These are phyloP conservation scores for Lasioglossum zephyrum DNA, from an alignment of 2,888 invertebrate species.

Conservation along the genomic window DNA sequence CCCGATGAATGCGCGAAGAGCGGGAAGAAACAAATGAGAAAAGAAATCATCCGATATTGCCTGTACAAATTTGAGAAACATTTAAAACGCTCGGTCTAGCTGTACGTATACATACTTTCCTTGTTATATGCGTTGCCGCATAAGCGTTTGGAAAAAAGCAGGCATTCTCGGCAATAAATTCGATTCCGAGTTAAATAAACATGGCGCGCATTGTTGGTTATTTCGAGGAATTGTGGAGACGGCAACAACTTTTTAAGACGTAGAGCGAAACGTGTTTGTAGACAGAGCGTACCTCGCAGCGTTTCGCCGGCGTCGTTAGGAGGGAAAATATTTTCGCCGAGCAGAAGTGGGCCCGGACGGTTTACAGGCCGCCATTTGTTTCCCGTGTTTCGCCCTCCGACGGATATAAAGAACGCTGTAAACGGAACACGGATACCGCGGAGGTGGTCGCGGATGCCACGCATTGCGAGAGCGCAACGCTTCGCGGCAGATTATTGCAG, in stretches of 20 bases:
- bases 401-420: slow-evolving; percentile 46
- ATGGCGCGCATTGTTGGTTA: neutral
- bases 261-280: neutral
- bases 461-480: neutral
- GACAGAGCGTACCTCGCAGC: neutral
- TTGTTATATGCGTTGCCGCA: neutral
- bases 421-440: slow-evolving; percentile 31
- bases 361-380: slow-evolving; percentile 39
- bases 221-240: neutral
- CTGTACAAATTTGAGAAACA: neutral
- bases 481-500: slow-evolving; percentile 5
- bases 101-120: neutral
- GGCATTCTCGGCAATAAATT: neutral
- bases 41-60: neutral
- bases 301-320: slow-evolving; percentile 15
- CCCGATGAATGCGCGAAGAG: too few species aligned
- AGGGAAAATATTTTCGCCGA: slow-evolving; percentile 23
- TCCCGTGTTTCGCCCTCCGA: slow-evolving; percentile 4
- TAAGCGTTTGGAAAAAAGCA: neutral
- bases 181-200: neutral
- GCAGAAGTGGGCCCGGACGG: slow-evolving; percentile 5
- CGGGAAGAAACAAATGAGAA: too few species aligned
- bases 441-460: neutral
- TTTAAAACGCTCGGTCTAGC: neutral
- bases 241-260: neutral